A percentile compares a stretch with the other conserved stretches of the same genome.
phyloP scores from a whole-genome alignment of 1,140 invertebrate genomes.

The Homalodisca vitripennis region DNA sequence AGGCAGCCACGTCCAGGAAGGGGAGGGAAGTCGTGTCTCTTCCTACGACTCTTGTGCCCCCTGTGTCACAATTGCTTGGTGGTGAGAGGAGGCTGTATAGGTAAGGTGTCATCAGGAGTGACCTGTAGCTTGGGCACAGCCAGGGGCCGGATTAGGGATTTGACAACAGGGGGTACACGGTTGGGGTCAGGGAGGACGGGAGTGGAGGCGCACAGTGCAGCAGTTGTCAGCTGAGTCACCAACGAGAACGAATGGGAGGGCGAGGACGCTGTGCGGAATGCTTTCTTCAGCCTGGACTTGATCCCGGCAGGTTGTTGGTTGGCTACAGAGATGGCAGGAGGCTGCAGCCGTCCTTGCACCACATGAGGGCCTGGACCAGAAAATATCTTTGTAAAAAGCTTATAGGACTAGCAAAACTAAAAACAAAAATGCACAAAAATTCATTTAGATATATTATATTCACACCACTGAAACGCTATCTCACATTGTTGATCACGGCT shows the following conservation, averaged over 20 bases:
- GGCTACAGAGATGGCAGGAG: slow-evolving; percentile 33
- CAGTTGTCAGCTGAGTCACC: slow-evolving; percentile 60
- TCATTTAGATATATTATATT: too few species aligned
- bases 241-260: slow-evolving; percentile 46
- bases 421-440: too few species aligned
- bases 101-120: slow-evolving; percentile 33
- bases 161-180: slow-evolving; percentile 53
- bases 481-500: too few species aligned
- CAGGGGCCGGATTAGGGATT: slow-evolving; percentile 57
- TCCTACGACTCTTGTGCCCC: neutral
- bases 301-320: slow-evolving; percentile 41
- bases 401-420: too few species aligned
- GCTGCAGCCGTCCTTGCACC: slow-evolving; percentile 34
- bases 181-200: slow-evolving; percentile 55
- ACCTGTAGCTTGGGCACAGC: slow-evolving; percentile 59
- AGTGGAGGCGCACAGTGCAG: slow-evolving; percentile 61
- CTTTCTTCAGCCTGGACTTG: slow-evolving; percentile 58
- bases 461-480: too few species aligned
- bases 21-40: slow-evolving; percentile 12
- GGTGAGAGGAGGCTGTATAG: neutral
- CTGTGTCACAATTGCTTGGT: slow-evolving; percentile 17
- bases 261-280: slow-evolving; percentile 53
- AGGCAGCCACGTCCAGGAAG: slow-evolving; percentile 1
- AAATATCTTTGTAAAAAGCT: too few species aligned
- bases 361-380: neutral